phyloP scores from a whole-genome alignment of 2,888 invertebrate genomes.

The Schizotus pectinicornis region DNA sequence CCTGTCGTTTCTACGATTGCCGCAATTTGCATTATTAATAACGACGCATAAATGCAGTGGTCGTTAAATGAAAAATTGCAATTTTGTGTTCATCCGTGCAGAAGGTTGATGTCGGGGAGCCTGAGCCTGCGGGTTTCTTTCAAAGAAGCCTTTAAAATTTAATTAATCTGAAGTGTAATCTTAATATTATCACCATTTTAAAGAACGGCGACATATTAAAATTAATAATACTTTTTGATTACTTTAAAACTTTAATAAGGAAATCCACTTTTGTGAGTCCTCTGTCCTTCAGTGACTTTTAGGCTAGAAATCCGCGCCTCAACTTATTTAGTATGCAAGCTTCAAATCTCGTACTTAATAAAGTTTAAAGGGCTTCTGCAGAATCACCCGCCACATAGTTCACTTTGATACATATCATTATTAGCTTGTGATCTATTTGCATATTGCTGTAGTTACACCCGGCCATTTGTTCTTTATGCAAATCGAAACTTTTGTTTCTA shows the following conservation, averaged over 20 bases:
- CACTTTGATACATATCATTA: slow-evolving; percentile 24
- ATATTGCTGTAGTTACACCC: slow-evolving; percentile 6
- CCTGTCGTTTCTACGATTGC: no score
- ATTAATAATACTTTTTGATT: slow-evolving; percentile 53
- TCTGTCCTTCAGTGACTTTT: slow-evolving; percentile 23
- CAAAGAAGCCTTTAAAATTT: slow-evolving; percentile 22
- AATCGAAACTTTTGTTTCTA: neutral
- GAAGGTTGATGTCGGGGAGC: no score
- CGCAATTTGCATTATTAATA: no score
- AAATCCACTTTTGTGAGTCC: slow-evolving; percentile 32
- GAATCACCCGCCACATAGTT: slow-evolving; percentile 20
- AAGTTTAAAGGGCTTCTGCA: slow-evolving; percentile 31
- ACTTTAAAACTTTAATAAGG: slow-evolving; percentile 50
- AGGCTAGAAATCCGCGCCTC: slow-evolving; percentile 16
- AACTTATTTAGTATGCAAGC: slow-evolving; percentile 47
- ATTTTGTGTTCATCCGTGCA: no score
- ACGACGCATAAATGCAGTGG: no score
- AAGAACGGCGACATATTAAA: slow-evolving; percentile 47
- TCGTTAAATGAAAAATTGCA: no score
- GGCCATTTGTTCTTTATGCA: neutral
- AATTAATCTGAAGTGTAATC: slow-evolving; percentile 47
- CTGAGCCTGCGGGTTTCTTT: neutral
- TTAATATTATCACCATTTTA: slow-evolving; percentile 46
- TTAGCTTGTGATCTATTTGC: slow-evolving; percentile 23
- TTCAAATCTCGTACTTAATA: slow-evolving; percentile 43